Evolutionary conservation across 2,888 invertebrate species (phyloP).

Genomic region (Ryuthela nishihirai): DNA sequence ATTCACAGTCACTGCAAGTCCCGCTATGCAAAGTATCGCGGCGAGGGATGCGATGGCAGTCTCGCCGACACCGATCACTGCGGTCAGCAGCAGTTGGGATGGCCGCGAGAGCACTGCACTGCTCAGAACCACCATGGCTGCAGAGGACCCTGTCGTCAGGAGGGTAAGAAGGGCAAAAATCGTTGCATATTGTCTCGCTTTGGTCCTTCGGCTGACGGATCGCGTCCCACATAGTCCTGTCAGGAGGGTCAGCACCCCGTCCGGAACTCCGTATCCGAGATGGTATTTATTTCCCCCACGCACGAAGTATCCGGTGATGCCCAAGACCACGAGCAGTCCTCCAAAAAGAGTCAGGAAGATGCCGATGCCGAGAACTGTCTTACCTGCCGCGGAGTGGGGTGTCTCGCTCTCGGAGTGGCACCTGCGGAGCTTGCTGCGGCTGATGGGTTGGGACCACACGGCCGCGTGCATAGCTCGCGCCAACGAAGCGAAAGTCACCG

Average conservation of each 20-base stretch:
- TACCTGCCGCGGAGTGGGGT: slow-evolving; percentile 5
- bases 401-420: not conserved
- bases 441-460: slow-evolving; percentile 12
- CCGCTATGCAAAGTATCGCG: not conserved
- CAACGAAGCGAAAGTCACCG: not conserved
- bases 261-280: slow-evolving; percentile 2
- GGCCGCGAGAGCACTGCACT: not conserved
- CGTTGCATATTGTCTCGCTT: not conserved
- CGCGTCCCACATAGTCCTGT: slow-evolving; percentile 2
- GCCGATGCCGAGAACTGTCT: slow-evolving; percentile 8
- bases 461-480: slow-evolving; percentile 2
- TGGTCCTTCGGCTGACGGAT: not conserved
- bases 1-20: not conserved
- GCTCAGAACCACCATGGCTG: slow-evolving; percentile 1
- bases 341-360: slow-evolving; percentile 1
- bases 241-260: not conserved
- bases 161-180: not conserved
- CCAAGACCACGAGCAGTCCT: slow-evolving; percentile 2
- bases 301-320: slow-evolving; percentile 6
- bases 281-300: slow-evolving; percentile 6
- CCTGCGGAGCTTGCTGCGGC: not conserved
- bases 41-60: not conserved
- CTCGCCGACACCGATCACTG: slow-evolving; percentile 1
- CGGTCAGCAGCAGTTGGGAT: not conserved
- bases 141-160: not conserved